Evolutionary conservation across 2,797 vertebrate species (phyloP).

Genomic region (Oreochromis grahami): DNA sequence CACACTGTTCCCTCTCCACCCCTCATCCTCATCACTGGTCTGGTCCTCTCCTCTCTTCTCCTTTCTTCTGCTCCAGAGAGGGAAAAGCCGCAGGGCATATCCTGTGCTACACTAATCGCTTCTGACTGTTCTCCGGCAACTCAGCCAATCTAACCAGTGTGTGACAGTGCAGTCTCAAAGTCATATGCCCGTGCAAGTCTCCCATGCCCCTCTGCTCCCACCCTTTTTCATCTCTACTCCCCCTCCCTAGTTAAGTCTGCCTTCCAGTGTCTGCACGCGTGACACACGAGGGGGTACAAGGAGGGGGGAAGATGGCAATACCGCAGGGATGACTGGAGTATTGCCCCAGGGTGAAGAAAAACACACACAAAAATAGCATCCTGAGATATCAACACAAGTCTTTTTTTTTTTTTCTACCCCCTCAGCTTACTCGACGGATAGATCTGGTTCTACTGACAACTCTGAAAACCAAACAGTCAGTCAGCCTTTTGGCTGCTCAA

Average conservation of each 20-base stretch:
- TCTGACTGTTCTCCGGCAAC: conserved; percentile 74
- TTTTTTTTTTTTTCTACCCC: not conserved
- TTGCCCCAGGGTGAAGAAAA: conserved; percentile 50
- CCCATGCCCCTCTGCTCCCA: conserved; percentile 1
- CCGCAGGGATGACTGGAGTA: conserved; percentile 55
- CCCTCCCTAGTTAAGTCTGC: not conserved
- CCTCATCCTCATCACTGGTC: not conserved
- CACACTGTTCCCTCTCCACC: too few relatives aligned
- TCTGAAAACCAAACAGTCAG: not conserved
- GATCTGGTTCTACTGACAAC: not conserved
- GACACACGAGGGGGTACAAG: conserved; percentile 20
- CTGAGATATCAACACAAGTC: conserved; percentile 44
- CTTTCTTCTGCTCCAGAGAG: conserved; percentile 52
- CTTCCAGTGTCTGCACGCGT: conserved; percentile 41
- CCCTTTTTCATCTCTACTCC: not conserved
- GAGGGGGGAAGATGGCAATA: not conserved
- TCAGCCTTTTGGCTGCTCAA: not conserved
- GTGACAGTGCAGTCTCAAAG: conserved; percentile 61
- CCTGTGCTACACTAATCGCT: conserved; percentile 69
- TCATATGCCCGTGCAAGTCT: conserved; percentile 29
- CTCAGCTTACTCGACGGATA: not conserved
- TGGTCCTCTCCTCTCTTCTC: not conserved
- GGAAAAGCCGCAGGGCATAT: conserved; percentile 68
- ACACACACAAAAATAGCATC: conserved; percentile 40
- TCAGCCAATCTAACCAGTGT: conserved; percentile 63